Base-by-base conservation (phyloP, 2,888 invertebrate species). In the Nemotelus nigrinus region DNA sequence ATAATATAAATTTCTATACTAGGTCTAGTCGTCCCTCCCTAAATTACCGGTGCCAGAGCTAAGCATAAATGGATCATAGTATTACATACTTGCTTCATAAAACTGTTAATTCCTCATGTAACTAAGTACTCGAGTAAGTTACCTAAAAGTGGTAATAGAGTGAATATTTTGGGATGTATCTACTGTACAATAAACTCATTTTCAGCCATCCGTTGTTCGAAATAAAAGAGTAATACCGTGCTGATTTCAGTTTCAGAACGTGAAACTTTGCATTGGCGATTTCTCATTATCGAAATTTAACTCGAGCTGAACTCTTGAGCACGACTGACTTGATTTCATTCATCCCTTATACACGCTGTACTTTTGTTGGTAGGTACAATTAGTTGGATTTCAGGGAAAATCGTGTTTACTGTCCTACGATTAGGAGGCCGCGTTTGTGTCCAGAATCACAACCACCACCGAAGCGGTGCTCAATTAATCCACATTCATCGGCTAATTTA, bases 401-500 rank as follows among this genome's bases (percentile, higher is more conserved):
- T 70, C 39, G 55, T 6, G 55, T n/a, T 8, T 70, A 25, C 39
- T 44, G 4, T 10, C 43, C 41, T 53, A 41, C 43, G 25, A 70
- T 53, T 43, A 43, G 41, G 44, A 55, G 70, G 39, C 39, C 68
- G 41, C 50, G 2, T 6, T 68, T 25, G 45, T 39, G 68, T 25
- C 48, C 58, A n/a, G 25, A 58, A 25, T 25, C 25, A 25, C 25
- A 25, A 1, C 25, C 25, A 25, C 25, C 39, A 10, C 53, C 6
- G 55, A 25, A 2, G 10, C 74, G 10, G 60, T 41, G 48, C 45
- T 63, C 74, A 74, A 74, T 74, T 74, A 74, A 74, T 60, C 25
- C 74, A 3, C 74, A 74, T 74, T 74, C 74, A 74, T 47, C 2
- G 39, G 44, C 60, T 74, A 74, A 74, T 74, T 74, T 74, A 74